These are phyloP conservation scores for Lepus americanus DNA, from an alignment of 2,113 vertebrate species.

Conservation along the genomic window DNA sequence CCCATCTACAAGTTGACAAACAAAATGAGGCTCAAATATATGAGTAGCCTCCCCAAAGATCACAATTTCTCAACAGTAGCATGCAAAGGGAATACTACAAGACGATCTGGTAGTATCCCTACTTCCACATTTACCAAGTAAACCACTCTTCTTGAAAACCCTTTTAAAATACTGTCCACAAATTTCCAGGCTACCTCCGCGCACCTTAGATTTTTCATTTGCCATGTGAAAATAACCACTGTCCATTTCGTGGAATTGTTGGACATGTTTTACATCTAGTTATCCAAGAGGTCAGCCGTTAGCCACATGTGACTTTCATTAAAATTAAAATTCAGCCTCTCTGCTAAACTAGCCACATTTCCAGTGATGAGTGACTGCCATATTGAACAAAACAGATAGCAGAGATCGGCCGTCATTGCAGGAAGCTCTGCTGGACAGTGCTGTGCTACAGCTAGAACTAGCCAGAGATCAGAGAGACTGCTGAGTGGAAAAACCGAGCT, in stretches of 20 bases:
- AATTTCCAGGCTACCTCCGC: not conserved
- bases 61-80: not conserved
- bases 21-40: not conserved
- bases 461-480: conserved; percentile 23
- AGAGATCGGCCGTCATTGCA: not conserved
- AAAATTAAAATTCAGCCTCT: conserved; percentile 42
- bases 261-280: not conserved
- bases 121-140: not conserved
- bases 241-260: not conserved
- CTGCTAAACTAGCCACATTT: not conserved
- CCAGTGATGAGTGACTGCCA: not conserved
- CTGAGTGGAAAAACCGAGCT: not conserved
- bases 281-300: not conserved
- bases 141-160: not conserved
- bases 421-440: not conserved
- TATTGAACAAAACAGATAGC: not conserved
- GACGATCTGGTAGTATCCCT: not conserved
- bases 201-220: conserved; percentile 2
- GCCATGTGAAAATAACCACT: conserved; percentile 22
- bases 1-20: not conserved
- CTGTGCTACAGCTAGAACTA: not conserved
- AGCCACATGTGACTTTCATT: not conserved
- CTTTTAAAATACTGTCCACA: not conserved
- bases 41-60: conserved; percentile 16
- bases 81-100: not conserved